Base-by-base conservation (phyloP, 2,888 invertebrate species). In the Leptinotarsa juncta region DNA sequence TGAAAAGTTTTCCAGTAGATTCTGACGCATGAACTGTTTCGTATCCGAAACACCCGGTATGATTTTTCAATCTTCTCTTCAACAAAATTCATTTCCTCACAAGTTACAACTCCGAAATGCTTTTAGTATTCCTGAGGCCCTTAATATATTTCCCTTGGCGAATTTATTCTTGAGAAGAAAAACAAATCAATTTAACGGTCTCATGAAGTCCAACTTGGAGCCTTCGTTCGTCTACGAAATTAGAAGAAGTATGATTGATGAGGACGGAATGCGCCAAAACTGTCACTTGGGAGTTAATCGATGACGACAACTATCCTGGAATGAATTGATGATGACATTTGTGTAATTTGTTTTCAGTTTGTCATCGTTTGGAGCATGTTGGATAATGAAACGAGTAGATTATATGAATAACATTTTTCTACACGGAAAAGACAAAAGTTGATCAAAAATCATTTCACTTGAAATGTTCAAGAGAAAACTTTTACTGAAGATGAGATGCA, bases 61-160 rank as follows among this genome's bases (percentile, higher is more conserved):
- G 1, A 42, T 2, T 42, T 42, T 42, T 42, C 42, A 42, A 42
- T 42, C 42, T 42, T 10, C 12, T 42, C 42, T 10, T 3, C 3
- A 62, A 70, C 69, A 65, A 65, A 62, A 55, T 65, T 67, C 66
- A 68, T 76, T 78, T 76, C 77, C 73, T 55, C 49, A 69, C 74
- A 75, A 78, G 74, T 77, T 76, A 77, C 76, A 74, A 76, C 75
- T 71, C 73, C 76, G 78, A 78, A 80, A 42, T 42, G 42, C 42
- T 42, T 42, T 10, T 42, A 42, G 42, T 10, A 42, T 42, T 42
- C 42, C 42, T 3, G 42, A 10, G 42, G 42, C 51, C 51, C n/a
- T 51, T 5, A 23, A 57, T 57, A 57, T 20, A 57, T 14, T 57
- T 23, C 23, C 23, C 57, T 15, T 57, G 14, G 14, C 20, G 16